Evolutionary conservation across 92 coral and sea anemone species (phyloP), one percentile per base, ranked within the genome.

Genomic region (Zoanthus gigantus): DNA sequence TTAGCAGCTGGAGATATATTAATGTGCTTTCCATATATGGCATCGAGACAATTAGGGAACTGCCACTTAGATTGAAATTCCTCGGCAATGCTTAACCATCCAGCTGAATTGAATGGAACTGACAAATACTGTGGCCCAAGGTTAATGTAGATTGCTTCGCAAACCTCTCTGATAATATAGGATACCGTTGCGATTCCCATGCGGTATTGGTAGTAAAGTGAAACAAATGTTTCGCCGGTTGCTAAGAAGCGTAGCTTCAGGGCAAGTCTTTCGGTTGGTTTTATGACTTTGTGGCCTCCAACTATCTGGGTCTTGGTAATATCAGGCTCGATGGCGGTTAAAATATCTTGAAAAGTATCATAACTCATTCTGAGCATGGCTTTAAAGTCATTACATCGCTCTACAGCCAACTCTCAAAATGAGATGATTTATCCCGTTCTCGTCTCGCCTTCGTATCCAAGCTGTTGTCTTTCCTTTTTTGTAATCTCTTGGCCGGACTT

Each of bases 341-440:
- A 44, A n/a, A 82, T 75, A 15, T 73, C 84, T 48, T 7, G 73
- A 56, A 46, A 69, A 72, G 91, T 46, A 29, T 57, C 54, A 42
- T 72, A 74, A 57, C 63, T 58, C 91, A 88, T 88, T 29, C 91
- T 32, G 82, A 73, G 50, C 87, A 82, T 88, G 30, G 81, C 91
- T 73, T 60, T 73, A 65, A 71, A 82, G 14, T 45, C 91, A 3
- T 14, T 28, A 3, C 87, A 81, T 52, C 74, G 87, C 46, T 89
- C 92, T 46, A 83, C 48, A 7, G 76, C 45, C 84, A 83, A 76
- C 54, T 50, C 54, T 50, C 54, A 50, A 50, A 28, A 88, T 78
- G 8, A 71, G 60, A 23, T 11, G 47, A 15, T 31, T 81, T 67
- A 56, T 47, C 7, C 87, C 87, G 9, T 44, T 72, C 18, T 82